These are phyloP conservation scores for Zaprionus vittiger DNA, from an alignment of 1,140 invertebrate species.

Conservation along the genomic window DNA sequence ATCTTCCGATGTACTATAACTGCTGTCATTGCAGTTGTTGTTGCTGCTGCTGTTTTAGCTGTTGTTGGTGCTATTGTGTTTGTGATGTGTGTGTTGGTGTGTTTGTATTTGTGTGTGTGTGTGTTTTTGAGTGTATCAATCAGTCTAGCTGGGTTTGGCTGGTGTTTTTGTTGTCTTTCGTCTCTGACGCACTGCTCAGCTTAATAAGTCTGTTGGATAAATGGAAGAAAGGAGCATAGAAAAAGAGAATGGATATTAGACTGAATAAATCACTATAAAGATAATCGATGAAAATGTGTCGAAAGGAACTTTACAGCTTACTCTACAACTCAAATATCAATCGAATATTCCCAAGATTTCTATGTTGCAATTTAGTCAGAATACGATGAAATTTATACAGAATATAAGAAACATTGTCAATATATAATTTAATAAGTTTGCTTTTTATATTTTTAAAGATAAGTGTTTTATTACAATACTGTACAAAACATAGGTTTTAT, in stretches of 20 bases:
- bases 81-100: constrained; percentile 11
- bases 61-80: not conserved
- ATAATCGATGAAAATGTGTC: too few species aligned
- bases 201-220: constrained; percentile 62
- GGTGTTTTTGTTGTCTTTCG: constrained; percentile 54
- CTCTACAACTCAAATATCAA: too few species aligned
- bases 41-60: constrained; percentile 7
- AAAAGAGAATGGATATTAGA: constrained; percentile 24
- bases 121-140: constrained; percentile 66
- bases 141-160: constrained; percentile 76
- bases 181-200: constrained; percentile 58
- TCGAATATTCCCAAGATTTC: too few species aligned
- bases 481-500: too few species aligned
- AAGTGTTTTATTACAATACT: too few species aligned
- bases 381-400: too few species aligned
- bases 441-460: too few species aligned
- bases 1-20: constrained; percentile 12
- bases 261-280: not conserved
- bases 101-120: constrained; percentile 40
- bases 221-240: constrained; percentile 14
- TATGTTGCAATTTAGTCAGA: too few species aligned
- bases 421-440: too few species aligned
- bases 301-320: too few species aligned
- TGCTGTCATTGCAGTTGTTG: constrained; percentile 7
- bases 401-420: too few species aligned